A percentile compares a stretch with the other conserved stretches of the same genome.
Conservation (phyloP, 2,113 vertebrate species). For the Alligator mississippiensis region DNA sequence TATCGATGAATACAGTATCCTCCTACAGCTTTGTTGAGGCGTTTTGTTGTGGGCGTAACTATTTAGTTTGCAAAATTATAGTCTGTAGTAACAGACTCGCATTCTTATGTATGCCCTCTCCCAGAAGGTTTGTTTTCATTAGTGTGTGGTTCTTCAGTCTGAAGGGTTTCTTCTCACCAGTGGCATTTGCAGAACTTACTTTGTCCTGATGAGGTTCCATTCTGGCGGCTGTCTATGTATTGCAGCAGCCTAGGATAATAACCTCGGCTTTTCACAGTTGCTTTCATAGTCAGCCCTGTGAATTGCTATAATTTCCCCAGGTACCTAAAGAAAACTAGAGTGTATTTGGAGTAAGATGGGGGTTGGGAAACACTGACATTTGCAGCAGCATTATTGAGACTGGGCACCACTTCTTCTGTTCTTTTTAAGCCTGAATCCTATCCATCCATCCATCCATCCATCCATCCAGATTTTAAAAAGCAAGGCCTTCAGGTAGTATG, state of each 20-base stretch:
- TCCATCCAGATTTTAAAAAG: neutral
- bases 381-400: rapidly evolving
- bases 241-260: neutral
- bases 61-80: neutral
- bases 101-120: neutral
- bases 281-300: neutral
- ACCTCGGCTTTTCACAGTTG: rapidly evolving
- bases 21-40: neutral
- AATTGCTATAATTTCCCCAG: neutral
- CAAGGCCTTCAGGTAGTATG: neutral
- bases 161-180: neutral
- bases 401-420: neutral
- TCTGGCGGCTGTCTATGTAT: neutral
- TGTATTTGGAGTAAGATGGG: neutral
- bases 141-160: neutral
- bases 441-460: neutral
- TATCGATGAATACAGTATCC: neutral
- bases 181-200: neutral
- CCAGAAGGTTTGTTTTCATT: neutral
- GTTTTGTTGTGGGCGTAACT: neutral
- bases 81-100: neutral
- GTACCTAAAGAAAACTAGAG: neutral
- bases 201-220: neutral
- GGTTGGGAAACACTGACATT: neutral
- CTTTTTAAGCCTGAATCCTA: neutral